Conservation (phyloP, 2,888 invertebrate genomes). For the Macrosoma leucophasiata region DNA sequence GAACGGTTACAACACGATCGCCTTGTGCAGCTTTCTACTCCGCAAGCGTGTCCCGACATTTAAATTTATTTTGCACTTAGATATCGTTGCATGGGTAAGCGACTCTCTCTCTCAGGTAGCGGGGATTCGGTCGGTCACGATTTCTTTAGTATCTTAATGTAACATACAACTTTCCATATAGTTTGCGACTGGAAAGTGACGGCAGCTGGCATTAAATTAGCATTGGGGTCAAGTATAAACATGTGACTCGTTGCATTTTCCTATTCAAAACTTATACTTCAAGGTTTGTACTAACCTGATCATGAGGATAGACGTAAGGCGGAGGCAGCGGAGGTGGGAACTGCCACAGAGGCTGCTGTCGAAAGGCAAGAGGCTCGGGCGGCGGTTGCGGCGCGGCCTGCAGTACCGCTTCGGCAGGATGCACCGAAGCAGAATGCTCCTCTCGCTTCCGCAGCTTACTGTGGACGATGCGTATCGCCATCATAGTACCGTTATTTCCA, state of each 20-base stretch:
- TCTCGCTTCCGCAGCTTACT: slow-evolving; percentile 92
- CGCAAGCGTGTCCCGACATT: slow-evolving; percentile 69
- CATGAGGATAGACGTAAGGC: slow-evolving; percentile 84
- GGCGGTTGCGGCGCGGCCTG: slow-evolving; percentile 69
- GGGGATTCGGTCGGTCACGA: slow-evolving; percentile 66
- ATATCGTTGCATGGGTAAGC: slow-evolving; percentile 50
- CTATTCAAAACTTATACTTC: slow-evolving; percentile 35
- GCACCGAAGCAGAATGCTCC: slow-evolving; percentile 83
- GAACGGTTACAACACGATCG: slow-evolving; percentile 66
- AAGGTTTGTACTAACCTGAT: slow-evolving; percentile 79
- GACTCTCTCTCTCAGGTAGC: slow-evolving; percentile 60
- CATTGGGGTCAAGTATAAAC: slow-evolving; percentile 62
- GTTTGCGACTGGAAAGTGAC: slow-evolving; percentile 37
- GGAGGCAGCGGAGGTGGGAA: slow-evolving; percentile 87
- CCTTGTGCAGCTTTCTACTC: slow-evolving; percentile 73
- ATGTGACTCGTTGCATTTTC: slow-evolving; percentile 47
- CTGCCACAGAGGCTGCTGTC: slow-evolving; percentile 87
- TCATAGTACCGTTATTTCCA: slow-evolving; percentile 90
- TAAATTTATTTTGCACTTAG: slow-evolving; percentile 70
- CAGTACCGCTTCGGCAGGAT: slow-evolving; percentile 80
- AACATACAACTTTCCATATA: slow-evolving; percentile 53
- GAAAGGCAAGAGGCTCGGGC: slow-evolving; percentile 77
- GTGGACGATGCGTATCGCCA: slow-evolving; percentile 93
- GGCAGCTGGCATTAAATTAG: slow-evolving; percentile 42
- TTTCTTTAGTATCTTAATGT: slow-evolving; percentile 53